Conservation (phyloP, 2,113 vertebrate species). For the Trematocara stigmaticum region DNA sequence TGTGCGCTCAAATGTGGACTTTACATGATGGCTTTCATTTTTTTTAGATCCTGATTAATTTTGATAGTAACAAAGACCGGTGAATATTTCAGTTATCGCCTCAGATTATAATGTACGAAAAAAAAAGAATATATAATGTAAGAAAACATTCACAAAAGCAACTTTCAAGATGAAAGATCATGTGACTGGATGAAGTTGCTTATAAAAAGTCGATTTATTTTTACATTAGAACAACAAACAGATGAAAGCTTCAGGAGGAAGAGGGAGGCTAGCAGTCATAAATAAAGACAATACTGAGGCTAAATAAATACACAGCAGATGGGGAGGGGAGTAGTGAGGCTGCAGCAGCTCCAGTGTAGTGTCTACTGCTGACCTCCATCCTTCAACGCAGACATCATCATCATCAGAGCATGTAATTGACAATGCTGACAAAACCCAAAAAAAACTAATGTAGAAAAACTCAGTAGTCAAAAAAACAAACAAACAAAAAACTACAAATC, state of each 20-base stretch:
- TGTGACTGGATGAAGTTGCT: not conserved
- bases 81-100: not conserved
- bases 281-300: slow-evolving; percentile 37
- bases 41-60: not conserved
- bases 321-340: not conserved
- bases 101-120: not conserved
- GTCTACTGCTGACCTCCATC: slow-evolving; percentile 39
- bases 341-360: slow-evolving; percentile 46
- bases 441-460: not conserved
- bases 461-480: slow-evolving; percentile 16
- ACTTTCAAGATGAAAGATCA: not conserved
- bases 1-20: not conserved
- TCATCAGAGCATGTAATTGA: not conserved
- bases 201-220: slow-evolving; percentile 65
- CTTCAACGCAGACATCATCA: not conserved
- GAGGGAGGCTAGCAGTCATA: slow-evolving; percentile 27
- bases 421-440: not conserved
- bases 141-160: not conserved
- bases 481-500: not conserved
- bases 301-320: slow-evolving; percentile 51
- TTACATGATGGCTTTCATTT: not conserved
- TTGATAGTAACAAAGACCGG: not conserved
- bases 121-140: not conserved
- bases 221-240: slow-evolving; percentile 38
- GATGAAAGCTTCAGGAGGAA: not conserved